phyloP scores from a whole-genome alignment of 1,140 invertebrate species.

The Solenopsis invicta region DNA sequence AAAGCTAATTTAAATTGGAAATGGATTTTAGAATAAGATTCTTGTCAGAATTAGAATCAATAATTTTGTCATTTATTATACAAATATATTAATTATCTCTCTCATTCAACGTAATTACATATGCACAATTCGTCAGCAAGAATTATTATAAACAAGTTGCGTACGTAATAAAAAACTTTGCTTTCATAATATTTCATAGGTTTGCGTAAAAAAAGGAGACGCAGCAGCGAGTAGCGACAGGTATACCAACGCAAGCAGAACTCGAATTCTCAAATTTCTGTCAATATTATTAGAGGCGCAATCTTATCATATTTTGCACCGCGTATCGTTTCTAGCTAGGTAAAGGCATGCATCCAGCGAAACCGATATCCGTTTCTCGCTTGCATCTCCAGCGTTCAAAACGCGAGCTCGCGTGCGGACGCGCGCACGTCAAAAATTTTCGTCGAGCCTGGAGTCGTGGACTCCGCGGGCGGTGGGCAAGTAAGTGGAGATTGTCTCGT shows the following conservation, averaged over 20 bases:
- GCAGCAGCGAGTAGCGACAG: neutral
- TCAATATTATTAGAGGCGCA: neutral
- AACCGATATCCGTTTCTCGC: neutral
- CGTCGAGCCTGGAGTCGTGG: neutral
- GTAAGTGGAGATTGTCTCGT: neutral
- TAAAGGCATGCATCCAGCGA: neutral
- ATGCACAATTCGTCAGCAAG: too few relatives aligned
- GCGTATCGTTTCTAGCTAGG: neutral
- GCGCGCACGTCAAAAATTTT: neutral
- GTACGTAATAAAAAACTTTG: neutral
- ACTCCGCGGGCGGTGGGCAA: neutral
- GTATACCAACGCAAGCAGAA: neutral
- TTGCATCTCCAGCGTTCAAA: neutral
- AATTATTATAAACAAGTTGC: neutral
- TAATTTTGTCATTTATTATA: neutral
- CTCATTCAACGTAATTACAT: neutral
- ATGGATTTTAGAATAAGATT: too few relatives aligned
- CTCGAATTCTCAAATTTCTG: neutral
- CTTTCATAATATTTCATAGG: neutral
- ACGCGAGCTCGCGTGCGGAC: neutral
- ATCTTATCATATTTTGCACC: slow-evolving; percentile 14
- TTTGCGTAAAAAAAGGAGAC: neutral
- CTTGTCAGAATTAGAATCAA: neutral
- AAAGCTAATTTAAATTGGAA: too few relatives aligned
- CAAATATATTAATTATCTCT: neutral